Percentiles rank a stretch among this genome's conserved stretches.
Evolutionary conservation across 2,797 vertebrate species (phyloP).

Genomic region (Pterois miles): DNA sequence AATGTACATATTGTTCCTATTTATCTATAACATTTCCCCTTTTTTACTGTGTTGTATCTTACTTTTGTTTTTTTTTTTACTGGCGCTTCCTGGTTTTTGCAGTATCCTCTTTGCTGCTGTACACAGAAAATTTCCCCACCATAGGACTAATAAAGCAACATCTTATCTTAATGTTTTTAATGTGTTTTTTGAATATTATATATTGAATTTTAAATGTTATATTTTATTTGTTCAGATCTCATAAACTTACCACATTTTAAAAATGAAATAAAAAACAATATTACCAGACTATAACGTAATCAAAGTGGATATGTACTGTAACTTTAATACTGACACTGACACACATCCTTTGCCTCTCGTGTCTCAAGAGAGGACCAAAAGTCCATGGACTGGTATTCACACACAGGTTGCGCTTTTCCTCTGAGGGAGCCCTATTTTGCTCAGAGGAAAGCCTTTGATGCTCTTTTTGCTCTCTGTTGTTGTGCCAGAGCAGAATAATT

Average conservation of each 20-base stretch:
- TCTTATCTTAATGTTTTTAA: no score
- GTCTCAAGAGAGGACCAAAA: conserved; percentile 65
- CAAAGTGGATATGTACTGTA: conserved; percentile 29
- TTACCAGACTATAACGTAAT: conserved; percentile 6
- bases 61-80: no score
- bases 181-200: background rate
- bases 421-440: conserved; percentile 78
- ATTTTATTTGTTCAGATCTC: background rate
- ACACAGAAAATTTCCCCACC: no score
- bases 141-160: no score
- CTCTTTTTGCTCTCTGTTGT: conserved; percentile 86
- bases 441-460: conserved; percentile 85
- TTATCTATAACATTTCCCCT: no score
- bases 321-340: conserved; percentile 33
- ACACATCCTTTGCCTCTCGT: conserved; percentile 53
- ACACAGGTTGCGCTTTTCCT: conserved; percentile 80
- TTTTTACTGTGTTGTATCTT: no score
- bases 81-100: no score
- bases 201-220: background rate
- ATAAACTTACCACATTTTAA: background rate
- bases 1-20: no score
- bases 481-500: conserved; percentile 87
- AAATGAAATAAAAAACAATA: background rate
- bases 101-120: no score
- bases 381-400: conserved; percentile 78